Percentiles rank a stretch among this genome's conserved stretches.
phyloP scores from a whole-genome alignment of 2,888 invertebrate species.

The Agrochola lychnidis region DNA sequence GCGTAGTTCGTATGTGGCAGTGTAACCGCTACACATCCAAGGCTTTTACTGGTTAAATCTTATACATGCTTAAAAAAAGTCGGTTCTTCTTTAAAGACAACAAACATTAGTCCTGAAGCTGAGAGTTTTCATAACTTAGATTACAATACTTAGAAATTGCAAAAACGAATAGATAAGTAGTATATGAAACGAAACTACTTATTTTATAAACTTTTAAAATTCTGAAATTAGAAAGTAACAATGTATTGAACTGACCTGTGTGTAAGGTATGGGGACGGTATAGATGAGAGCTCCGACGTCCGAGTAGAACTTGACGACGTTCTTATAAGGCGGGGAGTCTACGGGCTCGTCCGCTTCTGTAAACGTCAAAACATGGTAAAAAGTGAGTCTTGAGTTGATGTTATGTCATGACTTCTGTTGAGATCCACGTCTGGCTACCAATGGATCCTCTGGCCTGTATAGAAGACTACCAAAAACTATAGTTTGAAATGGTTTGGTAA shows the following conservation, averaged over 20 bases:
- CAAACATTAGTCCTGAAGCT: not conserved
- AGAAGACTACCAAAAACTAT: too few species aligned
- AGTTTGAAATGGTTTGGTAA: too few species aligned
- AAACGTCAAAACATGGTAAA: constrained; percentile 39
- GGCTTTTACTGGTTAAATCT: not conserved
- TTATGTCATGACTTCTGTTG: too few species aligned
- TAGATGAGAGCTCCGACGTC: constrained; percentile 96
- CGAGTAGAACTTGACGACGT: constrained; percentile 97
- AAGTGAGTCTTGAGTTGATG: too few species aligned
- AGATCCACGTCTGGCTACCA: too few species aligned
- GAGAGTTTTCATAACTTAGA: not conserved
- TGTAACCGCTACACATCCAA: not conserved
- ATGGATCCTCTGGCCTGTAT: too few species aligned
- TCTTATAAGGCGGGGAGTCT: constrained; percentile 92
- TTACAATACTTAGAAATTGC: not conserved
- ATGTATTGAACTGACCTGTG: constrained; percentile 89
- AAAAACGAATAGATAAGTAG: not conserved
- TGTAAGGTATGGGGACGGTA: constrained; percentile 94
- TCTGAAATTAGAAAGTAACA: not conserved
- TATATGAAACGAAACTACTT: not conserved
- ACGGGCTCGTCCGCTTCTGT: constrained; percentile 81
- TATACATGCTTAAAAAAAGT: not conserved
- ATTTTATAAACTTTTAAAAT: not conserved
- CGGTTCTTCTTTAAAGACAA: not conserved
- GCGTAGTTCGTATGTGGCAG: too few species aligned